These are phyloP conservation scores for Brachypalpus laphriformis DNA, from an alignment of 2,888 invertebrate genomes.

Conservation along the genomic window DNA sequence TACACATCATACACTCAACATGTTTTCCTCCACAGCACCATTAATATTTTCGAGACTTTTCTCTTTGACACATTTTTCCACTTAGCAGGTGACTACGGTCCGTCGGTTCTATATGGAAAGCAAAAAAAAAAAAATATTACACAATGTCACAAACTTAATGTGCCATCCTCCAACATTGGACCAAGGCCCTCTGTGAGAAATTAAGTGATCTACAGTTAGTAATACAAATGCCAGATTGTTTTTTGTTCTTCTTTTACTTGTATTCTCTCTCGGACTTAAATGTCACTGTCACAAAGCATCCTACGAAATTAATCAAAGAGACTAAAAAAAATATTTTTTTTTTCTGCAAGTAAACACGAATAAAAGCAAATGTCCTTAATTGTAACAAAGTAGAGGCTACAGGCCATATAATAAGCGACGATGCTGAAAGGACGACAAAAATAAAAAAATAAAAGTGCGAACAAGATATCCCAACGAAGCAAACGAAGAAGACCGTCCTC, in stretches of 20 bases:
- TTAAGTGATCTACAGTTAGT: slow-evolving; percentile 29
- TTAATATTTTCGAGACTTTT: slow-evolving; percentile 49
- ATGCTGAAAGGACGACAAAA: background rate
- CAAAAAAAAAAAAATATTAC: slow-evolving; percentile 16
- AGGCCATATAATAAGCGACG: slow-evolving; percentile 19
- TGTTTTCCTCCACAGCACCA: background rate
- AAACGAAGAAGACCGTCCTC: background rate
- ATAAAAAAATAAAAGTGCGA: slow-evolving; percentile 10
- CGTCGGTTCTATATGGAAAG: background rate
- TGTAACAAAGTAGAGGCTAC: slow-evolving; percentile 54
- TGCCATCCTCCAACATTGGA: background rate
- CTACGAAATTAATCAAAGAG: slow-evolving; percentile 59
- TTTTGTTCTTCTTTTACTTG: background rate
- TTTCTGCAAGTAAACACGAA: slow-evolving; percentile 29
- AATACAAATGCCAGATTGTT: slow-evolving; percentile 52
- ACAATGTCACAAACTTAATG: slow-evolving; percentile 41
- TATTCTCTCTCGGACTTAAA: slow-evolving; percentile 31
- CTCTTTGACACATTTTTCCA: slow-evolving; percentile 57
- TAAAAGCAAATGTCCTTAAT: slow-evolving; percentile 66
- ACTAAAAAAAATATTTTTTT: slow-evolving; percentile 13
- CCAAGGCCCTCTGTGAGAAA: slow-evolving; percentile 21
- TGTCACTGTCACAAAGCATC: slow-evolving; percentile 55
- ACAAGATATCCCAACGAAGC: slow-evolving; percentile 1
- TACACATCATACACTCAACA: slow-evolving; percentile 12
- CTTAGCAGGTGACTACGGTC: slow-evolving; percentile 48